Conservation (phyloP, 2,113 vertebrate species). For the Oophaga pumilio region DNA sequence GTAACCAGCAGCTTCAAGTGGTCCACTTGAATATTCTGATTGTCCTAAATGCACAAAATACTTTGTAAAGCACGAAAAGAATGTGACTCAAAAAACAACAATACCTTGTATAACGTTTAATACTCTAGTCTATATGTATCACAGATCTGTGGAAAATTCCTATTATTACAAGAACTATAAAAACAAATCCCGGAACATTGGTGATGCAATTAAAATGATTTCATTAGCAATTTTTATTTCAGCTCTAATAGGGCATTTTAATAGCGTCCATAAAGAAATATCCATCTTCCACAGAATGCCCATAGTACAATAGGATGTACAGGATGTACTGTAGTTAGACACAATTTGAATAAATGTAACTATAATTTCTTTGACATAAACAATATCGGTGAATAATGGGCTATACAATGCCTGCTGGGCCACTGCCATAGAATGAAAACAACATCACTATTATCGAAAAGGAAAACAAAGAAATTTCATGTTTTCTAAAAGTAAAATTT, state of each 20-base stretch:
- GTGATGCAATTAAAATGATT: conserved; percentile 31
- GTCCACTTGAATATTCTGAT: neutral
- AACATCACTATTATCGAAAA: neutral
- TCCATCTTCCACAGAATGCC: neutral
- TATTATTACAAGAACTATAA: conserved; percentile 1
- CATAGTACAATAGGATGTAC: neutral
- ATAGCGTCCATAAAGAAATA: conserved; percentile 17
- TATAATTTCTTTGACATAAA: conserved; percentile 1
- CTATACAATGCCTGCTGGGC: neutral
- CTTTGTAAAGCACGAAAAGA: neutral
- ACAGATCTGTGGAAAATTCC: neutral
- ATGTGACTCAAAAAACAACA: neutral
- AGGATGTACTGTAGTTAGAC: conserved; percentile 3
- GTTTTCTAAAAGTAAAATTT: neutral
- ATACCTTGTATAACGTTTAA: neutral
- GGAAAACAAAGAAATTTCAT: neutral
- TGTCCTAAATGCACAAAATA: neutral
- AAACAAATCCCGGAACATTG: conserved; percentile 3
- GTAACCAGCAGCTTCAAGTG: no score
- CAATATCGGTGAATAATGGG: conserved; percentile 12
- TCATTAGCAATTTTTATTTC: conserved; percentile 17
- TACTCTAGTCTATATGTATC: neutral
- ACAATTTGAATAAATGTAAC: conserved; percentile 14
- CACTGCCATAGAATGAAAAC: neutral
- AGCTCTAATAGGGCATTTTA: conserved; percentile 12